Base-by-base conservation (phyloP, 2,888 invertebrate species). In the Petrolisthes manimaculis region DNA sequence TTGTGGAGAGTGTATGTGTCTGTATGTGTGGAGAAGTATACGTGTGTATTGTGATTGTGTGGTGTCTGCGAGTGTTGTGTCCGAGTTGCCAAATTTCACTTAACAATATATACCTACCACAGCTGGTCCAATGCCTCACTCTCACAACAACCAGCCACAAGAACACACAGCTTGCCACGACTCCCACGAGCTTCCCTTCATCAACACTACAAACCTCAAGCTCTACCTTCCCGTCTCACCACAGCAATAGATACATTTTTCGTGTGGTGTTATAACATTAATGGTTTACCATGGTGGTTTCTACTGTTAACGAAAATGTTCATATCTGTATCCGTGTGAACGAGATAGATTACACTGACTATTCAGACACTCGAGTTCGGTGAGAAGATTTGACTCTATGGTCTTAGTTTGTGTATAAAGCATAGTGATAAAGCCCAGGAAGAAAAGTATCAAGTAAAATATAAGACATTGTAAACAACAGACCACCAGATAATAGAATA, bases 301-400 rank as follows among this genome's bases (percentile, higher is more conserved):
- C 86, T 24, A 85, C 88, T 18, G 81, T 69, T 75, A 80, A 81
- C 81, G 88, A 88, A 88, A 71, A 88, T 77, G 85, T 88, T 1
- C 75, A 61, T 8, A 86, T 86, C 81, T 89, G 81, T 21, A 54
- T 89, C 84, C 86, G 89, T 2, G 84, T 89, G 77, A 89, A 89
- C 86, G 90, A 88, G 84, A 90, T 90, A 37, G 87, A 90, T 75
- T 90, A 90, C 80, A 37, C 84, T 5, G 90, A 90, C 75, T 90
- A 90, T 21, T 90, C 90, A 18, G 90, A 90, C 77, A 90, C 90
- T 18, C 79, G 82, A 12, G 82, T 77, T 78, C 14, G 78, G 79
- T 85, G 85, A 85, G 89, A 83, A 82, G 79, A 78, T 78, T 12
- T 18, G 83, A 82, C 77, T 67, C 53, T 75, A 37, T 84, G 78